These are phyloP conservation scores for Neomorphus geoffroyi DNA, from an alignment of 2,797 vertebrate species.

Conservation along the genomic window DNA sequence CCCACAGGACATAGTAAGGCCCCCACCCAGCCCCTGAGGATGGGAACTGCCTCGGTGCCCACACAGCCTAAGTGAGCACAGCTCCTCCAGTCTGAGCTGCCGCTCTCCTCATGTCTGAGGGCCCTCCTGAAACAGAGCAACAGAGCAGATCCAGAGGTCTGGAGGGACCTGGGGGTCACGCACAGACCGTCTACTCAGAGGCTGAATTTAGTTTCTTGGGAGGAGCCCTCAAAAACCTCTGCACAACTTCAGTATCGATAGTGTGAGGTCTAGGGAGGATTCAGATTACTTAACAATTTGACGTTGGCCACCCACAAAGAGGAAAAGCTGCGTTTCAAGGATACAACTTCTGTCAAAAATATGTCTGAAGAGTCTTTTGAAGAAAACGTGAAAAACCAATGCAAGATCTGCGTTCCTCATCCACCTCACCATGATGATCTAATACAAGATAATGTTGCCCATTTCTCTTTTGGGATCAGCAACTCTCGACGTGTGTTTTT, in stretches of 20 bases:
- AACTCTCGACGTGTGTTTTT: background rate
- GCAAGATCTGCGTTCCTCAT: background rate
- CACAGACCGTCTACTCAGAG: background rate
- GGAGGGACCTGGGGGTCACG: background rate
- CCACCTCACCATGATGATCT: background rate
- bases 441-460: accelerated
- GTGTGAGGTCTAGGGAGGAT: background rate
- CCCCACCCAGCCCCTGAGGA: accelerated
- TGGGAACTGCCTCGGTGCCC: accelerated
- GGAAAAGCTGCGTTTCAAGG: background rate
- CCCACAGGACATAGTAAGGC: background rate
- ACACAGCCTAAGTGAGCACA: background rate
- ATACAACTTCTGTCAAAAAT: background rate
- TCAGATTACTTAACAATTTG: accelerated
- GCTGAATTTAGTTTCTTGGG: too few species aligned
- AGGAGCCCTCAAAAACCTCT: background rate
- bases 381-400: background rate
- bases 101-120: background rate
- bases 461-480: background rate
- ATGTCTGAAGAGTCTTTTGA: background rate
- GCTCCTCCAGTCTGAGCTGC: background rate
- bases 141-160: background rate
- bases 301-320: background rate
- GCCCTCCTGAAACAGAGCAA: background rate
- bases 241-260: accelerated